Evolutionary conservation across 2,113 vertebrate species (phyloP).

Genomic region (Pollachius pollachius): DNA sequence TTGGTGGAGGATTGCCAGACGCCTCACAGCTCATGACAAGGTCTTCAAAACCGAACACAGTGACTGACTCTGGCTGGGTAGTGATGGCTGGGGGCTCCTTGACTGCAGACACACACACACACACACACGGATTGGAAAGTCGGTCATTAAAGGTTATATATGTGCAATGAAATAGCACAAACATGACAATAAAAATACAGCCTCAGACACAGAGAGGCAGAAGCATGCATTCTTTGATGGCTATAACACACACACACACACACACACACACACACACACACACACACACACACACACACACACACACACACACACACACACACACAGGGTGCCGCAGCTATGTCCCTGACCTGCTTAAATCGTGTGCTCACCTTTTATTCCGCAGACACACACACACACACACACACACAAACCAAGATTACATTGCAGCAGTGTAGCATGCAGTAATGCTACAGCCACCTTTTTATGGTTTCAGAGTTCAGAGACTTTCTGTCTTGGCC

Average conservation of each 20-base stretch:
- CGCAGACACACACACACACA: slow-evolving; percentile 21
- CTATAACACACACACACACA: too few species aligned
- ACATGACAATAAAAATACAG: neutral
- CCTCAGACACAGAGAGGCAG: slow-evolving; percentile 5
- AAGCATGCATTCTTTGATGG: slow-evolving; percentile 10
- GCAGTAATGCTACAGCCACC: too few species aligned
- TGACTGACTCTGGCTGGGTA: slow-evolving; percentile 64
- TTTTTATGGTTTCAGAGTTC: slow-evolving; percentile 7
- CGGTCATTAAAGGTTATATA: too few species aligned
- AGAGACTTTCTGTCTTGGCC: too few species aligned
- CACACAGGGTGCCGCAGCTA: slow-evolving; percentile 12
- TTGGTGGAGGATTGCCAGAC: slow-evolving; percentile 58
- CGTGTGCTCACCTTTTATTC: slow-evolving; percentile 25
- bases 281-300: too few species aligned
- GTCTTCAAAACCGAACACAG: slow-evolving; percentile 62
- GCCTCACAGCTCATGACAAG: slow-evolving; percentile 65
- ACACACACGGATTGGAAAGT: neutral
- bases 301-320: slow-evolving; percentile 13
- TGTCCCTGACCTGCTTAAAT: slow-evolving; percentile 20
- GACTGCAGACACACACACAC: slow-evolving; percentile 42
- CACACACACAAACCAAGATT: slow-evolving; percentile 6
- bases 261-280: slow-evolving; percentile 10
- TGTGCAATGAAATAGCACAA: too few species aligned
- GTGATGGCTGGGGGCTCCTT: slow-evolving; percentile 63
- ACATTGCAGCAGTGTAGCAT: neutral